These are phyloP conservation scores for Saturnia japonica DNA, from an alignment of 2,888 invertebrate genomes.

Conservation along the genomic window DNA sequence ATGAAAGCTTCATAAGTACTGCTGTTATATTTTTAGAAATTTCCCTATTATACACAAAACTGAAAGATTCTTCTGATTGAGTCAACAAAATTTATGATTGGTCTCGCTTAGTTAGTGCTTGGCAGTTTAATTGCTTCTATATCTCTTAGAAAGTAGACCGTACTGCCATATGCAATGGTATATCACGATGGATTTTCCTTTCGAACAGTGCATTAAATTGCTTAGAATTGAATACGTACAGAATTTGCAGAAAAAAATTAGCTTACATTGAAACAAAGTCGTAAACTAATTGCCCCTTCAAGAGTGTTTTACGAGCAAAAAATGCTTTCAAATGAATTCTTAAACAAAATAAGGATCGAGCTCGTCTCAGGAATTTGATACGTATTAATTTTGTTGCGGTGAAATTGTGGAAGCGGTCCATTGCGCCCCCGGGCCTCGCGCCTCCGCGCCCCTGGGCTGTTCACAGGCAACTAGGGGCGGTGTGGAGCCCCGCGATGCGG, in stretches of 20 bases:
- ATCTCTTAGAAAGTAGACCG: background rate
- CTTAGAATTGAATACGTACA: background rate
- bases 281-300: background rate
- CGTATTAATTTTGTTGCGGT: conserved; percentile 2
- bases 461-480: no score
- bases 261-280: background rate
- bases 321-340: conserved; percentile 7
- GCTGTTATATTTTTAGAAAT: background rate
- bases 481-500: no score
- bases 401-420: background rate
- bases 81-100: background rate
- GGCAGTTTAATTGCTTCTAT: no score
- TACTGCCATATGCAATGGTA: background rate
- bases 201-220: background rate
- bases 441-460: no score
- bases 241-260: background rate
- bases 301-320: background rate
- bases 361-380: background rate
- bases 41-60: background rate
- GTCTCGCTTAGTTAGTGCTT: background rate
- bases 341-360: conserved; percentile 1
- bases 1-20: no score
- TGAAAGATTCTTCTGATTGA: background rate
- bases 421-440: background rate
- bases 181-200: background rate